phyloP scores from a whole-genome alignment of 2,797 vertebrate genomes.

The Chiloscyllium punctatum region DNA sequence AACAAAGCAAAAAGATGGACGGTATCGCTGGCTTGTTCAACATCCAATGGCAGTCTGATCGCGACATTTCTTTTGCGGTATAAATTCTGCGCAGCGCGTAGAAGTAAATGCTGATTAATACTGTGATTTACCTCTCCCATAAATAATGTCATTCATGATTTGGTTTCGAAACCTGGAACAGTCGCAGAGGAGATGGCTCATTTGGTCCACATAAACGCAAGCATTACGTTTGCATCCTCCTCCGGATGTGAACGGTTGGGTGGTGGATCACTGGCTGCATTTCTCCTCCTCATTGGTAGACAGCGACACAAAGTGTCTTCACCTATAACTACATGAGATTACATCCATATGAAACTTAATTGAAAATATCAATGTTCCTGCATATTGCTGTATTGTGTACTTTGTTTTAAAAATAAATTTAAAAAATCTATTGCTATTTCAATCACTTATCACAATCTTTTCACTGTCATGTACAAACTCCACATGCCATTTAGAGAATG shows the following conservation, averaged over 20 bases:
- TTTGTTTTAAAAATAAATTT: background rate
- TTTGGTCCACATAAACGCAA: background rate
- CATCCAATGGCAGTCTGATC: background rate
- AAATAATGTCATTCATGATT: background rate
- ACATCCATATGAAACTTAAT: background rate
- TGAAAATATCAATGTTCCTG: background rate
- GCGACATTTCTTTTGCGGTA: background rate
- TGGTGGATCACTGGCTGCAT: background rate
- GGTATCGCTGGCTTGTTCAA: background rate
- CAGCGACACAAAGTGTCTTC: conserved; percentile 11
- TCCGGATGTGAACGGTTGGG: background rate
- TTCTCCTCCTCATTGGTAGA: background rate
- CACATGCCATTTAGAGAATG: background rate
- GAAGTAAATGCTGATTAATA: background rate
- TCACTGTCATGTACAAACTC: background rate
- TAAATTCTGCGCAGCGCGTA: background rate
- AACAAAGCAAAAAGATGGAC: conserved; percentile 41
- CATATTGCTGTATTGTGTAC: no score
- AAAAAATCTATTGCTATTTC: background rate
- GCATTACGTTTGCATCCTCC: background rate
- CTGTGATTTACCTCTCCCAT: background rate
- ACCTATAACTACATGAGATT: conserved; percentile 11
- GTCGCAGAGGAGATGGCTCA: background rate
- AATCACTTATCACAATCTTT: background rate
- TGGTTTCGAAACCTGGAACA: no score